These are phyloP conservation scores for Diacarnus erythraeanus DNA, from an alignment of 37 sponge, comb jelly and placozoan genomes.

Conservation along the genomic window DNA sequence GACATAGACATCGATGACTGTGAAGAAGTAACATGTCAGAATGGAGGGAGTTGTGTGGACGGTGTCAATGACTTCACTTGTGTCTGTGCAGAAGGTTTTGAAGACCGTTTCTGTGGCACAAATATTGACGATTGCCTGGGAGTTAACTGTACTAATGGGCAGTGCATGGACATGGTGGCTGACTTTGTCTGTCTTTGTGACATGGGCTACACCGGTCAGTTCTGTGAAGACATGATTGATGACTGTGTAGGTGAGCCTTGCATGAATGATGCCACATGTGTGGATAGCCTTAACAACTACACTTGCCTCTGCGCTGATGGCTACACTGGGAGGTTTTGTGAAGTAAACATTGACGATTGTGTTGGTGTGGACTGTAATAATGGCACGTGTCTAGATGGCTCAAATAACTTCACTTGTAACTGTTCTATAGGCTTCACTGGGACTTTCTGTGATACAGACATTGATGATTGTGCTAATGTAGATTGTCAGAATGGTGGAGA, in stretches of 20 bases:
- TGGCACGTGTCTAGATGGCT: constrained; percentile 30
- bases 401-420: constrained; percentile 37
- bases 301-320: constrained; percentile 53
- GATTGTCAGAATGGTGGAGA: constrained; percentile 31
- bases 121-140: constrained; percentile 64
- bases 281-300: constrained; percentile 27
- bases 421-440: constrained; percentile 72
- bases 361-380: constrained; percentile 34
- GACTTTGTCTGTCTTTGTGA: constrained; percentile 59
- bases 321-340: constrained; percentile 55
- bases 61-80: constrained; percentile 46
- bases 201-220: constrained; percentile 44
- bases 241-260: constrained; percentile 61
- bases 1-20: constrained; percentile 66
- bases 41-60: constrained; percentile 65
- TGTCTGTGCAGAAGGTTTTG: constrained; percentile 49
- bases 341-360: constrained; percentile 41
- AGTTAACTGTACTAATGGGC: constrained; percentile 37
- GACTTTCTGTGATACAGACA: constrained; percentile 23
- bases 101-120: constrained; percentile 36
- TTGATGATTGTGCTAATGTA: constrained; percentile 48
- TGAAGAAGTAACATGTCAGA: constrained; percentile 36
- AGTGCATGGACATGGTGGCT: constrained; percentile 42
- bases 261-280: constrained; percentile 55
- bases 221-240: constrained; percentile 55